phyloP scores from a whole-genome alignment of 1,140 invertebrate species.

The Ruditapes philippinarum region DNA sequence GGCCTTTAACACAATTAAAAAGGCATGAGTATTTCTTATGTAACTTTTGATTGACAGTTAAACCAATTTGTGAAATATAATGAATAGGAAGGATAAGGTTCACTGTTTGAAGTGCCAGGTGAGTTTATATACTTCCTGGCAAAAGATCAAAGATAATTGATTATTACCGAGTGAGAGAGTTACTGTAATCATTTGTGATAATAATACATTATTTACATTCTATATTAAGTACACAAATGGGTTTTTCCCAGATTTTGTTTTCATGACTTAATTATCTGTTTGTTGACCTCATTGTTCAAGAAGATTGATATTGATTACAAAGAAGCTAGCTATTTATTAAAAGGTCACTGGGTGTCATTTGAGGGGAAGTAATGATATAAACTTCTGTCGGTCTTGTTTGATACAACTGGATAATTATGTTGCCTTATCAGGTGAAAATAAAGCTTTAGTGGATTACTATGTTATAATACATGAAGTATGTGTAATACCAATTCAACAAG shows the following conservation, averaged over 20 bases:
- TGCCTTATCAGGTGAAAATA: no score
- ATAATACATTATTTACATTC: conserved; percentile 64
- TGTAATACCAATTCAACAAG: no score
- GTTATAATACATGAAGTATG: no score
- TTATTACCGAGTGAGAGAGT: background rate
- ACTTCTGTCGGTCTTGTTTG: background rate
- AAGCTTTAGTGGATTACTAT: no score
- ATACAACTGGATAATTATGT: no score
- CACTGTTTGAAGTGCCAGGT: background rate
- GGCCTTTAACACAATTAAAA: no score
- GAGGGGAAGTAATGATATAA: background rate
- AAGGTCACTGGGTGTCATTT: conserved; percentile 46
- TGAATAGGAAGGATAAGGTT: background rate
- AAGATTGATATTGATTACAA: conserved; percentile 53
- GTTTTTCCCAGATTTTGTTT: conserved; percentile 64
- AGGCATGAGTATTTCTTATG: background rate
- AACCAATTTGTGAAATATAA: conserved; percentile 6
- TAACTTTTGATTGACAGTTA: background rate
- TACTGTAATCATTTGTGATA: conserved; percentile 44
- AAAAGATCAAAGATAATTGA: conserved; percentile 45
- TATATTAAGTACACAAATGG: conserved; percentile 64
- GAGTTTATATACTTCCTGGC: conserved; percentile 28
- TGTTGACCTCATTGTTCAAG: conserved; percentile 52
- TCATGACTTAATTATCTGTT: conserved; percentile 63
- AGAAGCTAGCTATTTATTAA: background rate